phyloP scores from a whole-genome alignment of 2,888 invertebrate species.

The Himalopsyche japonica region DNA sequence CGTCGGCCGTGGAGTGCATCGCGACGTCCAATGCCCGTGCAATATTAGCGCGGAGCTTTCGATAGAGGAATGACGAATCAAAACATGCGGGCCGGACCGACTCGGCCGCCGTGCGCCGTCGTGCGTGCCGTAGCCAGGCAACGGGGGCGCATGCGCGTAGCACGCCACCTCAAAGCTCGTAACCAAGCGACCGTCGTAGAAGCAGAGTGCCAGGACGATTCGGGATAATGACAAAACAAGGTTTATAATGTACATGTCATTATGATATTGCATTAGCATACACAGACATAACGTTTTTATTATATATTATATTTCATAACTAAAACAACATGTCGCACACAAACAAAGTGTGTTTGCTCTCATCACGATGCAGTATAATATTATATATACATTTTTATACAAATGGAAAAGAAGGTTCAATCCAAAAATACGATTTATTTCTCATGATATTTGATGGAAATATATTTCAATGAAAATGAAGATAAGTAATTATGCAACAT shows the following conservation, averaged over 20 bases:
- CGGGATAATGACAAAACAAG: background rate
- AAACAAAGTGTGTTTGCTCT: no score
- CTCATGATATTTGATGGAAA: no score
- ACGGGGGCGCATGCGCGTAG: conserved; percentile 44
- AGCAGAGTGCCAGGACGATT: background rate
- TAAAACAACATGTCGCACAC: no score
- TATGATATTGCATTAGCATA: background rate
- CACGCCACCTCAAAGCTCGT: background rate
- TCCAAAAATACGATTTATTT: no score
- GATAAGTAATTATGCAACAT: no score
- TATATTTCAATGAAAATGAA: no score
- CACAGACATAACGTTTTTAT: no score
- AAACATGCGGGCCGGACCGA: conserved; percentile 34
- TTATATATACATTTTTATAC: background rate
- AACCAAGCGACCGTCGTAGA: background rate
- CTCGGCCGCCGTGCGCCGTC: conserved; percentile 45
- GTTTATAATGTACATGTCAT: background rate
- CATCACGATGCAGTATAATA: no score
- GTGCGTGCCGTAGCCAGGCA: conserved; percentile 38
- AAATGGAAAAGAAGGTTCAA: no score
- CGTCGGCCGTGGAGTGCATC: background rate
- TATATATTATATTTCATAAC: no score
- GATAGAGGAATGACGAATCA: conserved; percentile 25
- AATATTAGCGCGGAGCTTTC: background rate
- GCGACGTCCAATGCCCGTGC: background rate